Conservation (phyloP, 2,888 invertebrate genomes). For the Lypha dubia region DNA sequence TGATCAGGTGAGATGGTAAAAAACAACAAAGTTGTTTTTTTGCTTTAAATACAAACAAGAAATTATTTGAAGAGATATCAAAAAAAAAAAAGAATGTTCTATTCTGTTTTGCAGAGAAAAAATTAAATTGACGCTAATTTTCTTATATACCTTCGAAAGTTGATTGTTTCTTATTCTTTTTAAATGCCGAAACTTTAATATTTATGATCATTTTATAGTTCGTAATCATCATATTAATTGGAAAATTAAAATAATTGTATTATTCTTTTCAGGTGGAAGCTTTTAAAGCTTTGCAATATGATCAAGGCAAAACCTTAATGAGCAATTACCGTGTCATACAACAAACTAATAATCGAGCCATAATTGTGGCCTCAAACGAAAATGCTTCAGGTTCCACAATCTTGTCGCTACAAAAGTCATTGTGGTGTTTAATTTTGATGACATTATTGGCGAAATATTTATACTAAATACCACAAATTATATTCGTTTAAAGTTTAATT, state of each 20-base stretch:
- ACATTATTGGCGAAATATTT: conserved; percentile 68
- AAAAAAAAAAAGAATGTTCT: too few species aligned
- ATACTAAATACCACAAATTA: conserved; percentile 39
- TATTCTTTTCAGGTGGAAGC: conserved; percentile 79
- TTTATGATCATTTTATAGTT: too few species aligned
- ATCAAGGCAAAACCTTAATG: conserved; percentile 80
- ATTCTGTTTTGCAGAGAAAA: too few species aligned
- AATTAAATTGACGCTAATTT: too few species aligned
- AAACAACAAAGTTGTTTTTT: too few species aligned
- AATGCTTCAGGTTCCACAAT: conserved; percentile 36
- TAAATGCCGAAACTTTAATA: too few species aligned
- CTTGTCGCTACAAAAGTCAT: conserved; percentile 23
- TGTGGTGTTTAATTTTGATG: conserved; percentile 70
- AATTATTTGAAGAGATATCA: too few species aligned
- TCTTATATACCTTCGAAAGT: too few species aligned
- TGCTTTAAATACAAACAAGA: too few species aligned
- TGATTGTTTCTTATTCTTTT: too few species aligned
- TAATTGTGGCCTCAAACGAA: conserved; percentile 75
- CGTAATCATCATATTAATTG: too few species aligned
- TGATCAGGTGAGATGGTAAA: conserved; percentile 81
- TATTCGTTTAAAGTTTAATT: conserved; percentile 6
- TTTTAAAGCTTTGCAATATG: conserved; percentile 82
- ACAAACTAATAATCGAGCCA: conserved; percentile 78
- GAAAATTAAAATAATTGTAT: background rate
- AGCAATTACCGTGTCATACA: conserved; percentile 84